These are phyloP conservation scores for Pogonocherus hispidulus DNA, from an alignment of 2,888 invertebrate species.

Conservation along the genomic window DNA sequence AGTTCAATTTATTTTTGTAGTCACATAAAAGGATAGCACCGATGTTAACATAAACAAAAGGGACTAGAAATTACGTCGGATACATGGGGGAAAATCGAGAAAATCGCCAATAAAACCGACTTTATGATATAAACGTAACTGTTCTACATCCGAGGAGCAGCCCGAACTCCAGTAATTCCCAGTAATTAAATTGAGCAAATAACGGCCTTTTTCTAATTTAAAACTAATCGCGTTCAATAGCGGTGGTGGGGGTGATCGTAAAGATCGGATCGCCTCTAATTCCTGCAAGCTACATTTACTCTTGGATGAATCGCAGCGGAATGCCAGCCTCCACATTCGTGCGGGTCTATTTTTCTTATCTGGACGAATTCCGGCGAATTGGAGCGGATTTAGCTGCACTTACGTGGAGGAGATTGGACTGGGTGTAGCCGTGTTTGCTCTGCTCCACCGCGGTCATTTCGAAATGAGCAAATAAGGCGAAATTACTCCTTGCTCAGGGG, in stretches of 20 bases:
- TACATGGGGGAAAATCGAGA: too few species aligned
- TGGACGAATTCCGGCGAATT: slow-evolving; percentile 27
- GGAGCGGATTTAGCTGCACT: slow-evolving; percentile 33
- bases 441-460: slow-evolving; percentile 16
- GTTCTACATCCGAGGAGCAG: background rate
- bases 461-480: too few species aligned
- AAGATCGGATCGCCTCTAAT: slow-evolving; percentile 44
- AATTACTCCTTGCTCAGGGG: too few species aligned
- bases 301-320: slow-evolving; percentile 30
- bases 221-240: slow-evolving; percentile 25
- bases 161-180: background rate
- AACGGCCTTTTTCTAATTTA: slow-evolving; percentile 8
- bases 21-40: too few species aligned
- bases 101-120: background rate
- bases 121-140: background rate
- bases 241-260: slow-evolving; percentile 37
- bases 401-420: slow-evolving; percentile 38
- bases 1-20: too few species aligned
- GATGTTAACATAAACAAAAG: too few species aligned
- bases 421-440: slow-evolving; percentile 31
- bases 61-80: too few species aligned
- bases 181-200: background rate
- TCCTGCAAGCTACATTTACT: slow-evolving; percentile 44
- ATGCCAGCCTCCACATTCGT: slow-evolving; percentile 36
- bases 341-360: slow-evolving; percentile 45